Evolutionary conservation across 2,797 vertebrate genomes (phyloP).

Genomic region (Pampus argenteus): DNA sequence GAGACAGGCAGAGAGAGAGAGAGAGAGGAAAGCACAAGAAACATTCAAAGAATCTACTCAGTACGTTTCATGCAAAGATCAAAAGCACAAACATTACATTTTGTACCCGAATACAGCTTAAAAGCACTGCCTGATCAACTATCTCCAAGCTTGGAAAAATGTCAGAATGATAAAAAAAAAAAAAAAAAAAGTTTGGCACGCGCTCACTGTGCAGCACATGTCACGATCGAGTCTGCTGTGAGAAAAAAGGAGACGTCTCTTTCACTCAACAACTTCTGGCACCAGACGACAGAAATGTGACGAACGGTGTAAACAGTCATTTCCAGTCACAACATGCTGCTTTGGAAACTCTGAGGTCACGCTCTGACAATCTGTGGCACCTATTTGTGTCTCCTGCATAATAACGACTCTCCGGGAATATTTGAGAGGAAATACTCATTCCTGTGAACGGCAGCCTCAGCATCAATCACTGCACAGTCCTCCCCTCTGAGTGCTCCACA

Average conservation of each 20-base stretch:
- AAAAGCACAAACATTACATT: neutral
- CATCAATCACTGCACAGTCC: constrained; percentile 34
- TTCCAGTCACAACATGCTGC: constrained; percentile 36
- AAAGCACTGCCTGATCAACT: neutral
- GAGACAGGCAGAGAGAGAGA: constrained; percentile 28
- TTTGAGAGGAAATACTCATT: constrained; percentile 55
- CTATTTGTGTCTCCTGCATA: constrained; percentile 40
- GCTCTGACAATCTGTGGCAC: constrained; percentile 34
- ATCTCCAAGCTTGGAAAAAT: constrained; percentile 7
- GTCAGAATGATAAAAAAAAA: constrained; percentile 14
- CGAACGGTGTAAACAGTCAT: constrained; percentile 28
- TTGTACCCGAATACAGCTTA: neutral
- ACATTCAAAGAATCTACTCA: constrained; percentile 24
- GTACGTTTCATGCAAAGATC: constrained; percentile 49
- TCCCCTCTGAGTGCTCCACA: constrained; percentile 11
- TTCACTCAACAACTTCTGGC: constrained; percentile 10
- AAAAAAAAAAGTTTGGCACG: constrained; percentile 7
- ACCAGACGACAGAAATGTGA: constrained; percentile 20
- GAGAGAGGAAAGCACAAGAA: constrained; percentile 25
- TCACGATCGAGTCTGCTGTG: constrained; percentile 1
- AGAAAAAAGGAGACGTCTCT: constrained; percentile 2
- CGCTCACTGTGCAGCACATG: neutral
- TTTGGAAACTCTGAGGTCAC: constrained; percentile 53
- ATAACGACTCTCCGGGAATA: constrained; percentile 46
- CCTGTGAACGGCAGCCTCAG: constrained; percentile 39